Evolutionary conservation across 2,797 vertebrate species (phyloP).

Genomic region (Zenarchopterus dispar): DNA sequence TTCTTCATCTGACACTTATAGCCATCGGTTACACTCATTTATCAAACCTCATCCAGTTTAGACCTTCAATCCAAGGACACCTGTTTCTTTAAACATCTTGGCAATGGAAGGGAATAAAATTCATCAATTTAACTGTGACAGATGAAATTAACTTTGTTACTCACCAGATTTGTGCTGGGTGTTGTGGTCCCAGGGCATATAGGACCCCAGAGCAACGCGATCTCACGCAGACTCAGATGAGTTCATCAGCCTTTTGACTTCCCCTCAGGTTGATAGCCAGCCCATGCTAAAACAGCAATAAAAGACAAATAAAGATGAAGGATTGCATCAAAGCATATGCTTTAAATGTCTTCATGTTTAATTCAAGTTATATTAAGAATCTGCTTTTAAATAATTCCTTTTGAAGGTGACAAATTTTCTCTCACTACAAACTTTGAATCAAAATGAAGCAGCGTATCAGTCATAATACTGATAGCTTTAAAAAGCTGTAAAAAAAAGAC

Average conservation of each 20-base stretch:
- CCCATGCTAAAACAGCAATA: slow-evolving; percentile 71
- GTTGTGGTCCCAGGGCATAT: slow-evolving; percentile 73
- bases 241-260: slow-evolving; percentile 80
- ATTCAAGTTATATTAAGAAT: not conserved
- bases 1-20: not conserved
- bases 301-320: slow-evolving; percentile 7
- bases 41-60: slow-evolving; percentile 1
- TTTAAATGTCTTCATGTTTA: not conserved
- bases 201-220: slow-evolving; percentile 67
- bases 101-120: not conserved
- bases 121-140: slow-evolving; percentile 15
- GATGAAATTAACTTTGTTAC: slow-evolving; percentile 37
- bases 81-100: not conserved
- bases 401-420: too few species aligned
- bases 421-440: not conserved
- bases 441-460: slow-evolving; percentile 8
- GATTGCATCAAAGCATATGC: not conserved
- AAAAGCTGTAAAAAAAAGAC: not conserved
- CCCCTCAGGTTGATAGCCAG: slow-evolving; percentile 77
- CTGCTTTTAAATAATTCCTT: not conserved
- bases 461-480: not conserved
- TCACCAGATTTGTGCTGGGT: slow-evolving; percentile 71
- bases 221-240: slow-evolving; percentile 57
- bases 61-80: slow-evolving; percentile 15
- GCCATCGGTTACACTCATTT: not conserved